phyloP scores from a whole-genome alignment of 2,113 vertebrate species.

The Tinamus guttatus region DNA sequence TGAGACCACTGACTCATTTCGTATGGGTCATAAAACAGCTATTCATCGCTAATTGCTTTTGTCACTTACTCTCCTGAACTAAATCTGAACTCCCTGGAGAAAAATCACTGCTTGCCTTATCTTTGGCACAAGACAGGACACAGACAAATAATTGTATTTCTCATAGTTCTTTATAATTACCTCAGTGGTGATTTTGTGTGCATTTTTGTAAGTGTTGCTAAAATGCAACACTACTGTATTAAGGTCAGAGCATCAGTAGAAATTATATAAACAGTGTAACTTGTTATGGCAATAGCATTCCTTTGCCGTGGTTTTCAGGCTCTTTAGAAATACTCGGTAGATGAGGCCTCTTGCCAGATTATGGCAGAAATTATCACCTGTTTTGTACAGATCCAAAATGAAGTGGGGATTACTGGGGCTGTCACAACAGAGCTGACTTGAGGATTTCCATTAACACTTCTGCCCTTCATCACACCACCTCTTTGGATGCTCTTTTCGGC shows the following conservation, averaged over 20 bases:
- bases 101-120: not conserved
- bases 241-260: not conserved
- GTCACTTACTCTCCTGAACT: not conserved
- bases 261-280: not conserved
- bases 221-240: not conserved
- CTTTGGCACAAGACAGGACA: not conserved
- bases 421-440: not conserved
- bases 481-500: not conserved
- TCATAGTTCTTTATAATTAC: not conserved
- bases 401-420: not conserved
- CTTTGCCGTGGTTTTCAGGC: not conserved
- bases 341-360: not conserved
- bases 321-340: not conserved
- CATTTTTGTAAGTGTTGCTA: not conserved
- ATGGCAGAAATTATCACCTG: not conserved
- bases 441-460: not conserved
- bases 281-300: not conserved
- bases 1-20: not conserved
- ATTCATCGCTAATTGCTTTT: not conserved
- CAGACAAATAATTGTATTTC: not conserved
- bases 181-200: not conserved
- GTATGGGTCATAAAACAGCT: not conserved
- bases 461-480: not conserved
- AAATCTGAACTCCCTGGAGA: not conserved
- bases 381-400: rapidly evolving